Conservation (phyloP, 2,888 invertebrate genomes). For the Tiphia femorata region DNA sequence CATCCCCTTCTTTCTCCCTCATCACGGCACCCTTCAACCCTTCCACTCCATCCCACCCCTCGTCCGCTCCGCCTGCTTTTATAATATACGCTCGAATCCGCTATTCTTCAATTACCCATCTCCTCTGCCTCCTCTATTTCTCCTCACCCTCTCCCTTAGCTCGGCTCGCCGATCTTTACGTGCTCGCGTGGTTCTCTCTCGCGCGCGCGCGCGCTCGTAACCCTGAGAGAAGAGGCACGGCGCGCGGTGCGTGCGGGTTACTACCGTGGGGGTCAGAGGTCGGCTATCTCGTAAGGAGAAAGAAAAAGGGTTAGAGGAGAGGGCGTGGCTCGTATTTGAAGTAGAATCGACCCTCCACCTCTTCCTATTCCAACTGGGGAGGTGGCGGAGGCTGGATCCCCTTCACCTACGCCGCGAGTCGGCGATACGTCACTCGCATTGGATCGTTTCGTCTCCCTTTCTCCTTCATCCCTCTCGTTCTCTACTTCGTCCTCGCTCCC, state of each 20-base stretch:
- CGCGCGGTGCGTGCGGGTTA: slow-evolving; percentile 49
- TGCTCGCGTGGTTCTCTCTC: too few relatives aligned
- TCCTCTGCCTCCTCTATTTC: too few relatives aligned
- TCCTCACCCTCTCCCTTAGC: not conserved
- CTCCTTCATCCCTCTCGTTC: slow-evolving; percentile 2
- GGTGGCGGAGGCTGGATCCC: too few relatives aligned
- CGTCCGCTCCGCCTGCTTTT: slow-evolving; percentile 10
- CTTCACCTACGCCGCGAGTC: slow-evolving; percentile 12
- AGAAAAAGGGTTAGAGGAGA: slow-evolving; percentile 49
- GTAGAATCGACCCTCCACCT: slow-evolving; percentile 59
- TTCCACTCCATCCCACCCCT: not conserved
- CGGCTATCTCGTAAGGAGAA: slow-evolving; percentile 50
- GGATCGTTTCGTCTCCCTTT: slow-evolving; percentile 5
- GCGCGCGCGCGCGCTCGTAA: slow-evolving; percentile 33
- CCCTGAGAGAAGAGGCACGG: too few relatives aligned
- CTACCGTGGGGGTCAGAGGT: slow-evolving; percentile 51
- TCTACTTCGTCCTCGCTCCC: slow-evolving; percentile 9
- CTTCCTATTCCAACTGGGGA: slow-evolving; percentile 33
- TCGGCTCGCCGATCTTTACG: slow-evolving; percentile 12
- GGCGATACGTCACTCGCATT: slow-evolving; percentile 34
- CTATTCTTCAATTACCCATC: slow-evolving; percentile 53
- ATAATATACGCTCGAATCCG: slow-evolving; percentile 49
- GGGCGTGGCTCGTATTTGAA: slow-evolving; percentile 62
- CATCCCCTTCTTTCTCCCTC: slow-evolving; percentile 16
- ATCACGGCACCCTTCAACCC: not conserved